Percentiles rank a stretch among this genome's conserved stretches.
These are phyloP conservation scores for Sandelia bainsii DNA, from an alignment of 2,797 vertebrate species.

Conservation along the genomic window DNA sequence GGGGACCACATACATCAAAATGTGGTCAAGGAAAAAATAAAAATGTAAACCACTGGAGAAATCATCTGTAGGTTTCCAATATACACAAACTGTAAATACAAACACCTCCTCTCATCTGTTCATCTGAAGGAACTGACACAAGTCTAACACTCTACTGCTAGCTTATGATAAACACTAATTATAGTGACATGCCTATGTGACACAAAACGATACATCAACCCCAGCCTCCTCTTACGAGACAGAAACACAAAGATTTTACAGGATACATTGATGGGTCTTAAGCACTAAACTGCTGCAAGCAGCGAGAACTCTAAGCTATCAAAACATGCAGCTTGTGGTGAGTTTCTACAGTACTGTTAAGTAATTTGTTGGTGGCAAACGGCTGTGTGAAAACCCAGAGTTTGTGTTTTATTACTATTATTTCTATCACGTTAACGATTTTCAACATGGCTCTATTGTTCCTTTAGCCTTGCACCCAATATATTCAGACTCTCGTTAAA, in stretches of 20 bases:
- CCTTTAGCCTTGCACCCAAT: slow-evolving; percentile 58
- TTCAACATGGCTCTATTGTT: slow-evolving; percentile 72
- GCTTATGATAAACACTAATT: slow-evolving; percentile 73
- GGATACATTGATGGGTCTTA: slow-evolving; percentile 73
- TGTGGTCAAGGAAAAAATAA: slow-evolving; percentile 29
- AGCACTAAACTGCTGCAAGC: slow-evolving; percentile 71
- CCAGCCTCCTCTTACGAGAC: slow-evolving; percentile 66
- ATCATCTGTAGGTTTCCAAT: slow-evolving; percentile 55
- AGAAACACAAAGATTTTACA: slow-evolving; percentile 75
- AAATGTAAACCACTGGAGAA: slow-evolving; percentile 58
- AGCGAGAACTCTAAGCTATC: slow-evolving; percentile 72
- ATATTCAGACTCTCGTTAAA: slow-evolving; percentile 52
- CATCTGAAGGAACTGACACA: slow-evolving; percentile 61
- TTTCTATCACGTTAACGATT: slow-evolving; percentile 56
- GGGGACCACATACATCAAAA: slow-evolving; percentile 37
- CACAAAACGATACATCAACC: slow-evolving; percentile 73
- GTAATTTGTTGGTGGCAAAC: slow-evolving; percentile 61
- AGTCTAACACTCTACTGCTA: slow-evolving; percentile 75
- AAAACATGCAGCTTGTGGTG: slow-evolving; percentile 81
- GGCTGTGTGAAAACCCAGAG: slow-evolving; percentile 71
- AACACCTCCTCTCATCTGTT: slow-evolving; percentile 68
- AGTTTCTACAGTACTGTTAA: slow-evolving; percentile 79
- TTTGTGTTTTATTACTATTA: slow-evolving; percentile 58
- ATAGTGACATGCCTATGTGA: slow-evolving; percentile 82
- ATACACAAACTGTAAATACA: slow-evolving; percentile 65